Percentiles rank a stretch among this genome's conserved stretches.
phyloP scores from a whole-genome alignment of 2,797 vertebrate genomes.

The Hipposideros larvatus region DNA sequence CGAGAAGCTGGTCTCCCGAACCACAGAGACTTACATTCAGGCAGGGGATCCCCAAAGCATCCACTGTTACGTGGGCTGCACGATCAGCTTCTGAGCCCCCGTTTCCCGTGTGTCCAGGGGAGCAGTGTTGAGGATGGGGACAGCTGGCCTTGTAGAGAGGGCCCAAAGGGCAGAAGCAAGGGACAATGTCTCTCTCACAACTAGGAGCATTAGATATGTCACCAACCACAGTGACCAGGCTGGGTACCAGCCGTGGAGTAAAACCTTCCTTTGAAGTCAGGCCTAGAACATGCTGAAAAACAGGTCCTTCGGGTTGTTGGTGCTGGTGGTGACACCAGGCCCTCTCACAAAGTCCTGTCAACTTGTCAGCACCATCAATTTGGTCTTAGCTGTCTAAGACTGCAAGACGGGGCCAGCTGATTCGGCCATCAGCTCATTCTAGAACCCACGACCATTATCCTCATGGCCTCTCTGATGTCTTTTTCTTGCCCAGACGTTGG shows the following conservation, averaged over 20 bases:
- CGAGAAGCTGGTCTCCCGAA: not conserved
- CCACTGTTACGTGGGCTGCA: not conserved
- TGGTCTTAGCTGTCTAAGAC: too few relatives aligned
- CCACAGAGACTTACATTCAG: not conserved
- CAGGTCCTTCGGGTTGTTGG: too few relatives aligned
- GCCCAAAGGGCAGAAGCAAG: not conserved
- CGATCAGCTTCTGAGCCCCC: not conserved
- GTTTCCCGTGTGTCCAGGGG: not conserved
- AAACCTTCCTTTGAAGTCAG: not conserved
- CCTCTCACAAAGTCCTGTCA: not conserved
- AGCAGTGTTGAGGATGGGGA: not conserved
- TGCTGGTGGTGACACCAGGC: accelerated
- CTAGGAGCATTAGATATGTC: not conserved
- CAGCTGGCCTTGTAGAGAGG: not conserved
- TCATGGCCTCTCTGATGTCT: not conserved
- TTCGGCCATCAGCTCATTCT: too few relatives aligned
- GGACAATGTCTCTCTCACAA: not conserved
- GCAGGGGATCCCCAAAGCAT: not conserved
- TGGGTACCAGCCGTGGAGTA: not conserved
- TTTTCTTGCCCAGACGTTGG: not conserved
- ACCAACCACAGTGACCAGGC: not conserved
- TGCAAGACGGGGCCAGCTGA: too few relatives aligned
- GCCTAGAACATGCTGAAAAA: not conserved
- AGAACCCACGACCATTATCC: not conserved
- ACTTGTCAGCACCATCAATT: not conserved